Evolutionary conservation across 2,888 invertebrate genomes (phyloP).

Genomic region (Mactromeris polynyma): DNA sequence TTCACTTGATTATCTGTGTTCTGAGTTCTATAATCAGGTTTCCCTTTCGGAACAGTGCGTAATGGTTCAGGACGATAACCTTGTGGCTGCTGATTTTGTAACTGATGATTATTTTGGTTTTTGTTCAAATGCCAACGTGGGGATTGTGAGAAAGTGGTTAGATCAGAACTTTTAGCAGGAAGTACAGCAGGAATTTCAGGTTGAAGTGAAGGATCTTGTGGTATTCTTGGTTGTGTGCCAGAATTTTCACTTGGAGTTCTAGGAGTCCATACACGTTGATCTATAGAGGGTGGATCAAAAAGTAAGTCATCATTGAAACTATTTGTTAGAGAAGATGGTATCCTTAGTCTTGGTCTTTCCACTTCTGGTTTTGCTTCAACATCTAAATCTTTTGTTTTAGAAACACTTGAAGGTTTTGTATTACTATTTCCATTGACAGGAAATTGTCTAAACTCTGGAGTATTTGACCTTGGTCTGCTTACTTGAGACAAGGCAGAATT

Average conservation of each 20-base stretch:
- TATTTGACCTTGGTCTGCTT: background rate
- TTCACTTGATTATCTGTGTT: background rate
- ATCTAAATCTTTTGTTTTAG: conserved; percentile 61
- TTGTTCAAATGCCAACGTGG: conserved; percentile 67
- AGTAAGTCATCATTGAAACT: conserved; percentile 81
- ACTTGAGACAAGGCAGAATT: conserved; percentile 10
- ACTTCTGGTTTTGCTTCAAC: conserved; percentile 27
- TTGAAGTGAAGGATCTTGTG: conserved; percentile 71
- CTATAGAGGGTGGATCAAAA: conserved; percentile 71
- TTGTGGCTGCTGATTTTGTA: conserved; percentile 39
- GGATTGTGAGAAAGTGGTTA: conserved; percentile 79
- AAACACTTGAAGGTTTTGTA: conserved; percentile 10
- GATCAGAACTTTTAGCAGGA: conserved; percentile 80
- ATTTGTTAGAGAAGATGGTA: conserved; percentile 65
- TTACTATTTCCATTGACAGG: background rate
- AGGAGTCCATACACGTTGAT: conserved; percentile 66
- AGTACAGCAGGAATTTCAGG: conserved; percentile 76
- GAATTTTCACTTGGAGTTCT: conserved; percentile 70
- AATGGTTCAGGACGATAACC: conserved; percentile 67
- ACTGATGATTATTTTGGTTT: conserved; percentile 34
- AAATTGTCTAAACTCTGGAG: background rate
- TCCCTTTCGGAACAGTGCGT: conserved; percentile 38
- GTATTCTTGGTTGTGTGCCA: conserved; percentile 69
- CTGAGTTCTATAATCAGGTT: conserved; percentile 5
- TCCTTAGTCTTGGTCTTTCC: conserved; percentile 31